Percentiles rank a stretch among this genome's conserved stretches.
Evolutionary conservation across 2,113 vertebrate genomes (phyloP).

Genomic region (Xiphophorus hellerii): DNA sequence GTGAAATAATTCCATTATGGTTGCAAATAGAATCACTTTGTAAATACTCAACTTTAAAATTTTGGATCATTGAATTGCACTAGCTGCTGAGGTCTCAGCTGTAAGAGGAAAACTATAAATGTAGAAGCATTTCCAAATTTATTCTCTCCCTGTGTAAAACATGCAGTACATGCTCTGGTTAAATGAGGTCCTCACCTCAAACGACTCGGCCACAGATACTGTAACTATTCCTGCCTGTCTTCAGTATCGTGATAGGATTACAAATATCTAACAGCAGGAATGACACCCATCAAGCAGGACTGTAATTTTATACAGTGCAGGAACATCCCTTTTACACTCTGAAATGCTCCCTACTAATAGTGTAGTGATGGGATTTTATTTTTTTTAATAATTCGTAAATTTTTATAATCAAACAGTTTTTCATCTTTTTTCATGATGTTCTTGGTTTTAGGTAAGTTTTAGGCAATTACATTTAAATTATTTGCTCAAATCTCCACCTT

Average conservation of each 20-base stretch:
- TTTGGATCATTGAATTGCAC: not conserved
- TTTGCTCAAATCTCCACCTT: not conserved
- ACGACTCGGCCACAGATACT: slow-evolving; percentile 58
- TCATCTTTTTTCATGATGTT: not conserved
- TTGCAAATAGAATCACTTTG: not conserved
- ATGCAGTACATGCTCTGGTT: slow-evolving; percentile 35
- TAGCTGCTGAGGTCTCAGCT: not conserved
- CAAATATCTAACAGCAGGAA: slow-evolving; percentile 63
- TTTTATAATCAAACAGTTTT: not conserved
- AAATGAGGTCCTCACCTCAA: slow-evolving; percentile 67
- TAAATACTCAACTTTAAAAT: not conserved
- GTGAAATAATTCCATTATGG: slow-evolving; percentile 17
- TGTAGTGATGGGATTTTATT: no score
- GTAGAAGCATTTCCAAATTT: not conserved
- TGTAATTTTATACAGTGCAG: slow-evolving; percentile 39
- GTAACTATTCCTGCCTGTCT: slow-evolving; percentile 70
- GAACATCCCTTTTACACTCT: not conserved
- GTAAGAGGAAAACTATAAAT: not conserved
- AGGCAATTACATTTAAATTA: not conserved
- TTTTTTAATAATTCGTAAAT: not conserved
- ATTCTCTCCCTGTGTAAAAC: not conserved
- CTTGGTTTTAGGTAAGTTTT: not conserved
- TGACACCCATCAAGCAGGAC: slow-evolving; percentile 48
- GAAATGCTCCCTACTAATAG: not conserved
- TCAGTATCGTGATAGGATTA: slow-evolving; percentile 68